Evolutionary conservation across 2,113 vertebrate species (phyloP).

Genomic region (Cyprinodon variegatus): DNA sequence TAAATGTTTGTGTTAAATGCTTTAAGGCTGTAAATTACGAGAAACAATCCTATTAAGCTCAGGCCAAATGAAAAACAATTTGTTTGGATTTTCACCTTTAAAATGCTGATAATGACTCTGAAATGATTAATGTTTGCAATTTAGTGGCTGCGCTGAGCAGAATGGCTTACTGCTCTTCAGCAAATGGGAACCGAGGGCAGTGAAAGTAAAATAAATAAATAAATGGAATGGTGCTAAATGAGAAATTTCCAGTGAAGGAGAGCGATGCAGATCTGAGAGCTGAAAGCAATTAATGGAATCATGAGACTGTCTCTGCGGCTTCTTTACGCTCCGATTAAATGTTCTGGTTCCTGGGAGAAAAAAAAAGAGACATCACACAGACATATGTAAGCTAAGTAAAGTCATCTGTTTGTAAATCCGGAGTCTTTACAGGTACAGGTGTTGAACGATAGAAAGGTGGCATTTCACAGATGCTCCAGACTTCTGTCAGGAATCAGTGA

Average conservation of each 20-base stretch:
- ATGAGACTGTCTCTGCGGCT: constrained; percentile 48
- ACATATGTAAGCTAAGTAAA: constrained; percentile 47
- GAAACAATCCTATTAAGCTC: constrained; percentile 55
- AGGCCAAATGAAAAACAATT: constrained; percentile 68
- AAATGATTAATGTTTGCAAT: constrained; percentile 75
- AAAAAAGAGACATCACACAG: constrained; percentile 13
- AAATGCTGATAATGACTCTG: constrained; percentile 67
- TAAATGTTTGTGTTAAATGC: constrained; percentile 67
- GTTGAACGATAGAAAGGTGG: constrained; percentile 3
- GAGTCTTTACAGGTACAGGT: constrained; percentile 40
- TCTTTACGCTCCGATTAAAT: constrained; percentile 67
- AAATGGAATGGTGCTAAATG: constrained; percentile 65
- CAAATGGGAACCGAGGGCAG: constrained; percentile 39
- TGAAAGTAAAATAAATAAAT: constrained; percentile 22
- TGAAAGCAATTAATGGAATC: constrained; percentile 74
- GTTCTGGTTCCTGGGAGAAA: constrained; percentile 57
- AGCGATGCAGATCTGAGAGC: constrained; percentile 53
- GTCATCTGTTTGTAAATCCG: constrained; percentile 50
- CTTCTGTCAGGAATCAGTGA: background rate
- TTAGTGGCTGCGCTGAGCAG: constrained; percentile 55
- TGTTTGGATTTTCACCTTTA: constrained; percentile 72
- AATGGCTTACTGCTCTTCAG: constrained; percentile 56
- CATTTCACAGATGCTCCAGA: background rate
- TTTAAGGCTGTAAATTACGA: constrained; percentile 49
- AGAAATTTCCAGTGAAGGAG: constrained; percentile 66